Evolutionary conservation across 2,888 invertebrate genomes (phyloP).

Genomic region (Sesia bembeciformis): DNA sequence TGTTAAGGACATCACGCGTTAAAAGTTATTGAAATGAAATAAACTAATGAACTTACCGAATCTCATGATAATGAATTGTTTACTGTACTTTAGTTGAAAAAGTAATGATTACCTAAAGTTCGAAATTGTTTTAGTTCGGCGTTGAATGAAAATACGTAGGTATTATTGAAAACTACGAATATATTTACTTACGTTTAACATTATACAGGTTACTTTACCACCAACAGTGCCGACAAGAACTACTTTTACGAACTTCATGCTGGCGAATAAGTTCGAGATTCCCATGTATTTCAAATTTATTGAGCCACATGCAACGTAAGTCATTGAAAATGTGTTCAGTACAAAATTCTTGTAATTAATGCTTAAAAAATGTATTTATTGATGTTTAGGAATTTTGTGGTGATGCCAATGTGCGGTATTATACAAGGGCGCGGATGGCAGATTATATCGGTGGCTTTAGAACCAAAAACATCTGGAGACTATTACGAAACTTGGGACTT

Average conservation of each 20-base stretch:
- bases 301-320: slow-evolving; percentile 51
- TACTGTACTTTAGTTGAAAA: too few relatives aligned
- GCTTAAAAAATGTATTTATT: not conserved
- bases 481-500: slow-evolving; percentile 62
- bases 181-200: not conserved
- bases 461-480: slow-evolving; percentile 48
- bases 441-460: slow-evolving; percentile 58
- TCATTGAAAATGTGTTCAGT: slow-evolving; percentile 1
- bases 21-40: too few relatives aligned
- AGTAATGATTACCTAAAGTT: too few relatives aligned
- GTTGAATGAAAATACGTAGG: too few relatives aligned
- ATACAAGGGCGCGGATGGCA: slow-evolving; percentile 59
- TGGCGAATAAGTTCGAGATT: slow-evolving; percentile 52
- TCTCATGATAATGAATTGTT: too few relatives aligned
- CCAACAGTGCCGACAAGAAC: slow-evolving; percentile 61
- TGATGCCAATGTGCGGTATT: slow-evolving; percentile 61
- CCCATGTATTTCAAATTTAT: slow-evolving; percentile 58
- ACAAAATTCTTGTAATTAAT: not conserved
- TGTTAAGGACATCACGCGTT: too few relatives aligned
- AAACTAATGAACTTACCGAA: too few relatives aligned
- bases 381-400: slow-evolving; percentile 43
- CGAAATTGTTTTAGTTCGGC: too few relatives aligned
- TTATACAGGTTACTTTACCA: slow-evolving; percentile 44
- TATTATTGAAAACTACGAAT: too few relatives aligned
- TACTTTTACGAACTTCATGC: slow-evolving; percentile 54